phyloP scores from a whole-genome alignment of 2,113 vertebrate genomes.

The Mobula hypostoma region DNA sequence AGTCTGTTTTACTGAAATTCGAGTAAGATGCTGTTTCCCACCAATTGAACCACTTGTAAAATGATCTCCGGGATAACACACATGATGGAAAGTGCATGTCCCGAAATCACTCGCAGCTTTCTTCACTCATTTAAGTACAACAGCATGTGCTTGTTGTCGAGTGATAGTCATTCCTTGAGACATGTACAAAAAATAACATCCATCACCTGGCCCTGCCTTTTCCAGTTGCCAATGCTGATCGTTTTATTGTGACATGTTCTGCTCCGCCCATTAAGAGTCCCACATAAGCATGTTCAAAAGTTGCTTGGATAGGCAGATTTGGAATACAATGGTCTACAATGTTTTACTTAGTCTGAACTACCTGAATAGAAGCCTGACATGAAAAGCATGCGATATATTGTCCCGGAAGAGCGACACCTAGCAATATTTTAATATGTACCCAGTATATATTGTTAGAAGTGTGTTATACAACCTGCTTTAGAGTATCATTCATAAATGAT shows the following conservation, averaged over 20 bases:
- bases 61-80: background rate
- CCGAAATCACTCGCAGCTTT: background rate
- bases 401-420: background rate
- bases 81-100: background rate
- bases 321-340: background rate
- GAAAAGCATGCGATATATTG: background rate
- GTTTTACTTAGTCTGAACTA: background rate
- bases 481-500: background rate
- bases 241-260: background rate
- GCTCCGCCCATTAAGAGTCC: background rate
- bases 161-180: background rate
- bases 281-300: background rate
- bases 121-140: background rate
- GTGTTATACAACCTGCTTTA: too few relatives aligned
- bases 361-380: background rate
- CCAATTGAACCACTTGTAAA: background rate
- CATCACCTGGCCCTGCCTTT: too few relatives aligned
- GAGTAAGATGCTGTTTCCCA: constrained; percentile 17
- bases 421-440: background rate
- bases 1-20: constrained; percentile 17
- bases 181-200: too few relatives aligned
- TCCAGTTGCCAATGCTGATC: background rate
- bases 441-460: too few relatives aligned
- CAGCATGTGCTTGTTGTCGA: background rate
- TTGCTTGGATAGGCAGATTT: background rate